Base-by-base conservation (phyloP, 2,113 vertebrate genomes). In the Columba livia region DNA sequence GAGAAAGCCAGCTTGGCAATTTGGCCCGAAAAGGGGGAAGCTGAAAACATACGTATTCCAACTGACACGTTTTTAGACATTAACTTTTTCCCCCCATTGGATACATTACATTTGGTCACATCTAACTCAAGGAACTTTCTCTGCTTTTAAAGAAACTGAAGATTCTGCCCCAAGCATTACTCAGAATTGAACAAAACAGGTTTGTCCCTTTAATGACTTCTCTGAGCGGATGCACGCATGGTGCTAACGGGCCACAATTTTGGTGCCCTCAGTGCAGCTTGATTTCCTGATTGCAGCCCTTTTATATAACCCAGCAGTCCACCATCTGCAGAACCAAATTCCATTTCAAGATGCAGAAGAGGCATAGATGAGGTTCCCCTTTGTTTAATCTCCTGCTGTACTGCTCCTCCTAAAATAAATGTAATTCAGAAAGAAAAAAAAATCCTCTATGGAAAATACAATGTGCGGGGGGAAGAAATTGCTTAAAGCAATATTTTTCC, bases 1-100 rank as follows among this genome's bases (percentile, higher is more conserved):
- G 16, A 85, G 72, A 85, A 97, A 94, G 85, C 79, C 85, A 89
- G 88, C 89, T 94, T 96, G 87, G 93, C 89, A 89, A 81, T 90
- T 90, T 92, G 88, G 87, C 61, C 70, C 79, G 62, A 71, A 94
- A 93, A 72, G 66, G 40, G 73, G 80, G 51, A 94, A 92, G 83
- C 69, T 85, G 80, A 79, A 93, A 96, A 93, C 50, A 64, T 91
- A 8, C 38, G 36, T 66, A 31, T 82, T 93, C 83, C 83, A 88
- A 88, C 56, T 89, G 73, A 70, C 87, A n/a, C 51, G 51, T 15
- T 82, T 88, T 79, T 78, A 91, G 88, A 82, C 80, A 79, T 17
- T 8, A 86, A 67, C 19, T 47, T 86, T 36, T 66, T 13, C 31
- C 47, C 47, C 50, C 10, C 4, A 0, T 31, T 95, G 60, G 58